Conservation (phyloP, 2,113 vertebrate genomes). For the Myiozetetes cayanensis region DNA sequence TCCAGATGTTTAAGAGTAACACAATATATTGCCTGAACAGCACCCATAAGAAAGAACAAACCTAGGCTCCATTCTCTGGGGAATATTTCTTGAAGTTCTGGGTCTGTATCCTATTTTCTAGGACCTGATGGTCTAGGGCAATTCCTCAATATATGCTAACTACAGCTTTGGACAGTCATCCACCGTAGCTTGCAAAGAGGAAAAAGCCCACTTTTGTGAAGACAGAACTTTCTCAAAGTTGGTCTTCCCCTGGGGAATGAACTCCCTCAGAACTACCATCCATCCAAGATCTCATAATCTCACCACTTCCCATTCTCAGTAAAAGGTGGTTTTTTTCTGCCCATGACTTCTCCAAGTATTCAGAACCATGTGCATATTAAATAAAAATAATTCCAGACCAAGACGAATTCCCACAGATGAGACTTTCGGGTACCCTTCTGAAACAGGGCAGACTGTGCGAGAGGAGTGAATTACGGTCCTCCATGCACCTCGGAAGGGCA, state of each 20-base stretch:
- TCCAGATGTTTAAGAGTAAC: background rate
- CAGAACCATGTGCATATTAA: background rate
- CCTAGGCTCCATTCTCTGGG: background rate
- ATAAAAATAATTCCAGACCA: background rate
- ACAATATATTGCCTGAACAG: background rate
- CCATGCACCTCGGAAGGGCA: background rate
- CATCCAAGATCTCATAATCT: background rate
- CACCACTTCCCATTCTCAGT: background rate
- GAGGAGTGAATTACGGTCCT: background rate
- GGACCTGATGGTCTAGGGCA: background rate
- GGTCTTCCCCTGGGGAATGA: background rate
- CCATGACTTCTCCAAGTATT: background rate
- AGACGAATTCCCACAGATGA: background rate
- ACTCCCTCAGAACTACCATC: background rate
- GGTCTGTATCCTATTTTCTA: background rate
- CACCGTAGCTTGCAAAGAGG: background rate
- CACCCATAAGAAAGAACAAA: background rate
- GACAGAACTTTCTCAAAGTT: background rate
- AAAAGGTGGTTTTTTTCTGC: background rate
- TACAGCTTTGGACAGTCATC: background rate
- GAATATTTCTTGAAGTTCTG: background rate
- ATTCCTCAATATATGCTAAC: background rate
- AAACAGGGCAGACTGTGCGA: background rate
- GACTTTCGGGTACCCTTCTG: background rate
- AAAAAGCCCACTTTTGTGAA: background rate